These are phyloP conservation scores for Pollenia amentaria DNA, from an alignment of 2,888 invertebrate genomes.

Conservation along the genomic window DNA sequence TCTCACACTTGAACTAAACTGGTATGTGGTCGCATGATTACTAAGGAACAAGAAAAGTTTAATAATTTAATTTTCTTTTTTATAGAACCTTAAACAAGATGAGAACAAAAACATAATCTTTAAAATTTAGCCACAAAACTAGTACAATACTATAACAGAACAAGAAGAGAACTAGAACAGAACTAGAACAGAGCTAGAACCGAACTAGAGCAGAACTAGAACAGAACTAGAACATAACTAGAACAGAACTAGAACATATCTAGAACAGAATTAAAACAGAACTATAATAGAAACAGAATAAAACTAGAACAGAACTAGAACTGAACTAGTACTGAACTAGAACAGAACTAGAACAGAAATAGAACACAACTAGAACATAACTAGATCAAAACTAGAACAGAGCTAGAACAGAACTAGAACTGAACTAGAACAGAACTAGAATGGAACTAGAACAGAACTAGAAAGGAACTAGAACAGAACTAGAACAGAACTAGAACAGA, in stretches of 20 bases:
- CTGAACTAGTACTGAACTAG: background rate
- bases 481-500: background rate
- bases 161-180: background rate
- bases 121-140: background rate
- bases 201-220: background rate
- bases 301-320: background rate
- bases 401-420: too few relatives aligned
- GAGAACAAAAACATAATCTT: too few relatives aligned
- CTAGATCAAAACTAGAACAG: too few relatives aligned
- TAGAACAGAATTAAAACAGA: background rate
- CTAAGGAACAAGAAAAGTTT: too few relatives aligned
- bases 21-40: too few relatives aligned
- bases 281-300: background rate
- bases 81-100: too few relatives aligned
- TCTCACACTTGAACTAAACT: too few relatives aligned
- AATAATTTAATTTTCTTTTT: too few relatives aligned
- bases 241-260: background rate
- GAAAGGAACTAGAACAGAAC: background rate
- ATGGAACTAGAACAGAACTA: too few relatives aligned
- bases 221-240: background rate
- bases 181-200: background rate
- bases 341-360: background rate
- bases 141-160: slow-evolving; percentile 1
- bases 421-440: too few relatives aligned
- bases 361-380: background rate